Percentiles rank a stretch among this genome's conserved stretches.
Conservation (phyloP, 1,140 invertebrate genomes). For the Meloidogyne chitwoodi region DNA sequence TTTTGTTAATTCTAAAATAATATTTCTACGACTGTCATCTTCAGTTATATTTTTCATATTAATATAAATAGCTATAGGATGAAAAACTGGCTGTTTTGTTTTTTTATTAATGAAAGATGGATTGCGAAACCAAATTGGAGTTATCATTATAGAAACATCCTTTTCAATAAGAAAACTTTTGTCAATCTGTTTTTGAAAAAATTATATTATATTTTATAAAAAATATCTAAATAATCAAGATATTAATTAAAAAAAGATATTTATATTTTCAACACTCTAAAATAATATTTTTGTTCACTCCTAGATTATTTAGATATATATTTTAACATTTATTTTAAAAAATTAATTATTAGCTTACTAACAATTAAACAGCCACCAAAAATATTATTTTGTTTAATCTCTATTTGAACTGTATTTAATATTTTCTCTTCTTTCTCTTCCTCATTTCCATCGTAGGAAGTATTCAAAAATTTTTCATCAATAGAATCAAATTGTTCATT, state of each 20-base stretch:
- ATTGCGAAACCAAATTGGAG: slow-evolving; percentile 25
- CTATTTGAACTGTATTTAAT: background rate
- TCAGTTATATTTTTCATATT: background rate
- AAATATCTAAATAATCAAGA: too few species aligned
- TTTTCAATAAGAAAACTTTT: background rate
- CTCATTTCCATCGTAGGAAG: background rate
- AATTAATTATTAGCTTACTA: background rate
- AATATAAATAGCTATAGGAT: slow-evolving; percentile 24
- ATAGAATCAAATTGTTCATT: slow-evolving; percentile 16
- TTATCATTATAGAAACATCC: slow-evolving; percentile 3
- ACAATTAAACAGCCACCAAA: slow-evolving; percentile 24
- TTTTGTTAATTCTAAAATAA: background rate
- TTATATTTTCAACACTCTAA: too few species aligned
- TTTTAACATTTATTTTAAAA: too few species aligned
- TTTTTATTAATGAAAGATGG: slow-evolving; percentile 8
- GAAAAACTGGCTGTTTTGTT: slow-evolving; percentile 13
- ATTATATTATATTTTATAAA: background rate
- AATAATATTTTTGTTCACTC: too few species aligned
- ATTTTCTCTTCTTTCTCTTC: background rate
- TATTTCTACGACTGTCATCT: slow-evolving; percentile 5
- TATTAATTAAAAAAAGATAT: too few species aligned
- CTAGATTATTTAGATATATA: too few species aligned
- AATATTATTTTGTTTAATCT: background rate
- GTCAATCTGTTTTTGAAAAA: background rate
- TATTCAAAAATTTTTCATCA: slow-evolving; percentile 1